Conservation (phyloP, 2,888 invertebrate genomes). For the Callosobruchus maculatus region DNA sequence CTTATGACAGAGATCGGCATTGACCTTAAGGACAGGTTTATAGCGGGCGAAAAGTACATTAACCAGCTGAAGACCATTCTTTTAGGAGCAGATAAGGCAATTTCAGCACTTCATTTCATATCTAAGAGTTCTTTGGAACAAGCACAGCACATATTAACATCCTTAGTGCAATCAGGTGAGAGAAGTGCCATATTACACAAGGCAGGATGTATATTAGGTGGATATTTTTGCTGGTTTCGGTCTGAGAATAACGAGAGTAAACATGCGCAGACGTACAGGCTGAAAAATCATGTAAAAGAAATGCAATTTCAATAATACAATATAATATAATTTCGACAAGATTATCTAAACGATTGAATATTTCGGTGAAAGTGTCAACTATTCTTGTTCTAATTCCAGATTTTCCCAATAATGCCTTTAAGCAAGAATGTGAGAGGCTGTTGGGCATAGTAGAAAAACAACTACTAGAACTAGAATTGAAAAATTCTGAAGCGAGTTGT, state of each 20-base stretch:
- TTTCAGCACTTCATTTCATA: slow-evolving; percentile 41
- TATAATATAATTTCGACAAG: too few species aligned
- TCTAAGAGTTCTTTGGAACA: slow-evolving; percentile 40
- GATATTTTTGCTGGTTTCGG: too few species aligned
- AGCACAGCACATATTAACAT: slow-evolving; percentile 38
- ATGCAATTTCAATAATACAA: too few species aligned
- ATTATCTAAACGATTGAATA: too few species aligned
- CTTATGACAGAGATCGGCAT: slow-evolving; percentile 47
- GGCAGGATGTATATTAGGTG: too few species aligned
- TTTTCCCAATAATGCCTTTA: slow-evolving; percentile 4
- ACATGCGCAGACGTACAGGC: too few species aligned
- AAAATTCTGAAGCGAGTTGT: slow-evolving; percentile 26
- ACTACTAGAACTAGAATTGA: slow-evolving; percentile 38
- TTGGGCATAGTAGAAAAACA: slow-evolving; percentile 43
- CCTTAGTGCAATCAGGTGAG: background rate
- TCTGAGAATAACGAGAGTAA: too few species aligned
- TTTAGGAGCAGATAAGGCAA: slow-evolving; percentile 40
- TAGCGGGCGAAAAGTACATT: slow-evolving; percentile 45
- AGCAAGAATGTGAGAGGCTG: slow-evolving; percentile 43
- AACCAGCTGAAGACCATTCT: slow-evolving; percentile 42
- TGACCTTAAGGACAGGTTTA: slow-evolving; percentile 44
- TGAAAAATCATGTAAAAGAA: too few species aligned
- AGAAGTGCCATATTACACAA: background rate
- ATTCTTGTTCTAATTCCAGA: slow-evolving; percentile 7
- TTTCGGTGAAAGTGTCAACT: too few species aligned